A percentile compares a stretch with the other conserved stretches of the same genome.
phyloP scores from a whole-genome alignment of 2,888 invertebrate genomes.

The Acronicta psi region DNA sequence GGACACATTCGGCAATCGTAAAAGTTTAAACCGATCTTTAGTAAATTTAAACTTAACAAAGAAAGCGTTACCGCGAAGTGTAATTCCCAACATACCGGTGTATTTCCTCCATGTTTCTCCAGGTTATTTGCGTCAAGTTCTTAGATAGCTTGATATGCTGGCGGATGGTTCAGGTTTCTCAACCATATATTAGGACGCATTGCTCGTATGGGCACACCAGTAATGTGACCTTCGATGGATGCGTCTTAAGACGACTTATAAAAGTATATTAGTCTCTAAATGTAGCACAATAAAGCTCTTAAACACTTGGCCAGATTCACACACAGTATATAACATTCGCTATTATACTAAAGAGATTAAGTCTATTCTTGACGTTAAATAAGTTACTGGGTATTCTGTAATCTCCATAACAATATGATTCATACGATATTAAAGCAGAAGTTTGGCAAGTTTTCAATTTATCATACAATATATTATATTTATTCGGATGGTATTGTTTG shows the following conservation, averaged over 20 bases:
- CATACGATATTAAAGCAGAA: constrained; percentile 36
- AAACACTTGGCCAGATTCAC: not conserved
- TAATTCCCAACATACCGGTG: too few relatives aligned
- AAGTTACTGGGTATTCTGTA: constrained; percentile 18
- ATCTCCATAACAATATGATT: constrained; percentile 31
- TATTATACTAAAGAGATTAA: not conserved
- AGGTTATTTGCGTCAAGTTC: too few relatives aligned
- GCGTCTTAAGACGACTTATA: not conserved
- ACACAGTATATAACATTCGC: not conserved
- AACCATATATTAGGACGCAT: too few relatives aligned
- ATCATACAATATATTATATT: constrained; percentile 15
- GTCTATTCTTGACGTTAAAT: constrained; percentile 19
- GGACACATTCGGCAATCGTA: too few relatives aligned
- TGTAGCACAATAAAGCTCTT: not conserved
- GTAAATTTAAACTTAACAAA: too few relatives aligned
- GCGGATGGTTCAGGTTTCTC: too few relatives aligned
- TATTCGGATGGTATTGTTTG: constrained; percentile 25
- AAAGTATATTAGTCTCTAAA: not conserved
- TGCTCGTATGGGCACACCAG: too few relatives aligned
- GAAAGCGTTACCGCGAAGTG: too few relatives aligned
- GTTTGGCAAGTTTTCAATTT: constrained; percentile 48
- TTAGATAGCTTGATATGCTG: too few relatives aligned
- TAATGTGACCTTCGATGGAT: too few relatives aligned
- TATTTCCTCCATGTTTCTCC: too few relatives aligned
- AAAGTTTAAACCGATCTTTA: too few relatives aligned